Evolutionary conservation across 2,113 vertebrate genomes (phyloP), one percentile per base, ranked within the genome.

Genomic region (Macquaria ambigua): DNA sequence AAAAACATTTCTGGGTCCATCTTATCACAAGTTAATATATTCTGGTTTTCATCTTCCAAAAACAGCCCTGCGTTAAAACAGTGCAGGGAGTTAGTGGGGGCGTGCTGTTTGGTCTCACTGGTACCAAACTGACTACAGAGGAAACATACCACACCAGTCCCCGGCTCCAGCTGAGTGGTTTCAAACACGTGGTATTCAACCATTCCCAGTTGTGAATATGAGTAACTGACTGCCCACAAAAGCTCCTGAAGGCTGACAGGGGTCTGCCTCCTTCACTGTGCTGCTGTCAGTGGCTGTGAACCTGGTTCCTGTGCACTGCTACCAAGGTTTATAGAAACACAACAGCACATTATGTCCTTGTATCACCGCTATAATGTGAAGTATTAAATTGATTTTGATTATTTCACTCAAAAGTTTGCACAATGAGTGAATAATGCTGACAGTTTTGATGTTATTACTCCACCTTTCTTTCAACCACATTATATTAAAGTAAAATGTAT

Each of bases 381-480:
- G 41, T 37, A 25, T 52, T 23, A 58, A 7, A 66, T 1, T 21
- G 14, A 2, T 41, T 71, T 50, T 41, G 15, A 61, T 56, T 15
- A 31, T 53, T 64, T 37, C 3, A 25, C 8, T 66, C 62, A 55
- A 16, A n/a, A n/a, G 71, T 82, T 80, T 66, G 23, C 55, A 81
- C 28, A 16, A n/a, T 41, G n/a, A 48, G 14, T n/a, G 25, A 75
- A 28, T 34, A 61, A 14, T 55, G 25, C 43, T 50, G 34, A 34
- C 34, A 4, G 34, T 34, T 34, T 34, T 34, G 3, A 34, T 34
- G 34, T 34, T 84, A 63, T 74, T 82, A 25, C 73, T 21, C 58
- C 23, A 23, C 61, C 50, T 88, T 78, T 50, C 31, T 74, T 84
- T 80, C 68, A 73, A 28, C 86, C 85, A 67, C 34, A 56, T 64